Evolutionary conservation across 2,888 invertebrate genomes (phyloP).

Genomic region (Mantis religiosa): DNA sequence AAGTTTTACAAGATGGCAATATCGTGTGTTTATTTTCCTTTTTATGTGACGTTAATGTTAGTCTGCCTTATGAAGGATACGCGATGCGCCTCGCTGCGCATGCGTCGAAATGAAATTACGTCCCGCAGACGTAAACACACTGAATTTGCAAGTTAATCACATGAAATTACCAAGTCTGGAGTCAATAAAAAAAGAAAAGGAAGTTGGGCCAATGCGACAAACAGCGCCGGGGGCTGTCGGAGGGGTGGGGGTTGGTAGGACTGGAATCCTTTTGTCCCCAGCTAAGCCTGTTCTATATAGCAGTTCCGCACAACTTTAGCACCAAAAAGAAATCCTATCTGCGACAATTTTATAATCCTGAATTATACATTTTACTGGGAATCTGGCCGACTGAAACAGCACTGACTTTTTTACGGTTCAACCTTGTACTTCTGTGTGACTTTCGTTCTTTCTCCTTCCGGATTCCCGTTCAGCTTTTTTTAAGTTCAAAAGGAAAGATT

Average conservation of each 20-base stretch:
- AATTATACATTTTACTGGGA: not conserved
- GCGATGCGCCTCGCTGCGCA: not conserved
- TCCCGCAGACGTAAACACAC: not conserved
- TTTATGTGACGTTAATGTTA: not conserved
- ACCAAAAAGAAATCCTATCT: not conserved
- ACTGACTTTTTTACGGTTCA: too few species aligned
- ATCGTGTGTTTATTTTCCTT: not conserved
- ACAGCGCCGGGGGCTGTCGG: not conserved
- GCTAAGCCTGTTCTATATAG: not conserved
- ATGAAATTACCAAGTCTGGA: not conserved
- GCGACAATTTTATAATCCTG: not conserved
- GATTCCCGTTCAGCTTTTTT: too few species aligned
- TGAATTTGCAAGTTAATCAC: not conserved
- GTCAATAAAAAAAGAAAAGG: not conserved
- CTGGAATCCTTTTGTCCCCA: not conserved
- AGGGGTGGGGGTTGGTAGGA: not conserved
- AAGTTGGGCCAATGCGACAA: not conserved
- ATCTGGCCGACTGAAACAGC: not conserved
- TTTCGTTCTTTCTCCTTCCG: too few species aligned
- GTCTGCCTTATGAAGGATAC: not conserved
- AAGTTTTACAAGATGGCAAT: not conserved
- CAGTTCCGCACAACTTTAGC: not conserved
- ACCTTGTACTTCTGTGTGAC: too few species aligned
- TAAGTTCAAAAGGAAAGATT: too few species aligned
- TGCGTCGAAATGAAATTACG: not conserved